phyloP scores from a whole-genome alignment of 2,113 vertebrate genomes.

The Anguilla rostrata region DNA sequence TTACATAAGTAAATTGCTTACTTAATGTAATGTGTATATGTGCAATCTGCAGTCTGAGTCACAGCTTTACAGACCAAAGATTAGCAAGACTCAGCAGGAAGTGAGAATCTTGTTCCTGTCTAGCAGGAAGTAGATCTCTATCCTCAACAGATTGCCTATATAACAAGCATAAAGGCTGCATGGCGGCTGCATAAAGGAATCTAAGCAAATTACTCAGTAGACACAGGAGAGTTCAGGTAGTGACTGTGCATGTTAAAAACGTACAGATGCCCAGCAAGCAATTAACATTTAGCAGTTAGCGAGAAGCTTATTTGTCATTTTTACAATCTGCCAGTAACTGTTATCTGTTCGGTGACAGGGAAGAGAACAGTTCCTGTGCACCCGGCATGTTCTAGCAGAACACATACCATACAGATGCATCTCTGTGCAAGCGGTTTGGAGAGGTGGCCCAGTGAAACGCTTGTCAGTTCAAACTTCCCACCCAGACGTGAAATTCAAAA shows the following conservation, averaged over 20 bases:
- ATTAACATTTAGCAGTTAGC: background rate
- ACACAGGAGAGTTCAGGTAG: background rate
- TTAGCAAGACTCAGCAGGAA: background rate
- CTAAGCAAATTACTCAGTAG: background rate
- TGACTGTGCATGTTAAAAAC: background rate
- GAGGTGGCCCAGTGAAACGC: background rate
- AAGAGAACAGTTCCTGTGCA: background rate
- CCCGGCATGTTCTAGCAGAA: background rate
- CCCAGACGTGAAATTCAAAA: background rate
- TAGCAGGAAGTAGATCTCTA: background rate
- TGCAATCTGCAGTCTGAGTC: conserved; percentile 18
- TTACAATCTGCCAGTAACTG: background rate
- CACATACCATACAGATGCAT: background rate
- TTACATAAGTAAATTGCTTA: background rate
- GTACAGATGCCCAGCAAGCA: background rate
- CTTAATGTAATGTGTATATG: conserved; percentile 15
- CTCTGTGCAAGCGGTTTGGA: background rate
- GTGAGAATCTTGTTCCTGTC: background rate
- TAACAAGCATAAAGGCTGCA: conserved; percentile 11
- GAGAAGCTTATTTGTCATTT: background rate
- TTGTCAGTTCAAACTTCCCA: conserved; percentile 1
- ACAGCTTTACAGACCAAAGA: background rate
- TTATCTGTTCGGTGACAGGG: background rate
- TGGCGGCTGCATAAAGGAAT: background rate
- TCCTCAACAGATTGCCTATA: conserved; percentile 21